Evolutionary conservation across 2,797 vertebrate genomes (phyloP), one percentile per base, ranked within the genome.

Genomic region (Toxotes lorentzi): DNA sequence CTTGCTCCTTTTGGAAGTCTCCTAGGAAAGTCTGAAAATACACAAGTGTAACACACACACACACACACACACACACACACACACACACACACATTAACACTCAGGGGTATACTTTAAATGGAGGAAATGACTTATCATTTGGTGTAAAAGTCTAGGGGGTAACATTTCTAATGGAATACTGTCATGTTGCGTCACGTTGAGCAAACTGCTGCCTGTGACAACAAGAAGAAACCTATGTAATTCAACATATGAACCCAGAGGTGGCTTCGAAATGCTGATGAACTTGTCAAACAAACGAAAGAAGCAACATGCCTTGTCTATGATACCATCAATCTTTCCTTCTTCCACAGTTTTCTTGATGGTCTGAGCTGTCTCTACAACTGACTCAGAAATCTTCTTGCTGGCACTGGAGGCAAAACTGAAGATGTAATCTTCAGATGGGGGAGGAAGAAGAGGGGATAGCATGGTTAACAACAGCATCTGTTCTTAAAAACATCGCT

Each of bases 271-370:
- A 62, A 47, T 14, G 1, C 41, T 47, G 73, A 12, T 32, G 12
- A 73, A 73, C 38, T 5, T 12, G 73, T 48, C 21, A 7, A 56
- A 76, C 51, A 23, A 67, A 23, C 0, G 3, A n/a, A 5, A 1
- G 1, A n/a, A 38, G 14, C 50, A 45, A 64, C 95, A 89, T 56
- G 65, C 97, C 96, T 99, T 99, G 86, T 99, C 97, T 59, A 99
- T 96, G 87, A 99, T 97, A 78, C 95, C 96, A 77, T 99, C 98
- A 0, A 99, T 98, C 68, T 97, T 99, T 16, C 98, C 97, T 80
- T 99, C 97, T 89, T 99, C 98, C 24, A 99, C 98, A 0, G 96
- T 97, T 89, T 97, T 99, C 94, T 98, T 99, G 90, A 99, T 96
- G 3, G 92, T 98, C 77, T 98, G 97, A n/a, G 98, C 98, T 0